Evolutionary conservation across 2,797 vertebrate species (phyloP).

Genomic region (Molossus alvarezi): DNA sequence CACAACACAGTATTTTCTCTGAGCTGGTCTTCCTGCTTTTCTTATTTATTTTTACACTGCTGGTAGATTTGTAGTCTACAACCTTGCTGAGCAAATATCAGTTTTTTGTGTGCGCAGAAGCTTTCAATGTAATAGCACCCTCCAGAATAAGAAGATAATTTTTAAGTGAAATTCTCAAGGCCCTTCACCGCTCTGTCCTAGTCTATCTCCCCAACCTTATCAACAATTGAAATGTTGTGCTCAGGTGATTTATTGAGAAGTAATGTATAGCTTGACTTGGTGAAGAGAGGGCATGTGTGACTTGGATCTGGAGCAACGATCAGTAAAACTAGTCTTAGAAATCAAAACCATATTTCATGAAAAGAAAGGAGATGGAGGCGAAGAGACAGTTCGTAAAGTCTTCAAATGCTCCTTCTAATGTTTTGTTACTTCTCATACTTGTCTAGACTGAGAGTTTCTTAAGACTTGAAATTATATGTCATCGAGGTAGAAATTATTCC

Average conservation of each 20-base stretch:
- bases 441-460: constrained; percentile 16
- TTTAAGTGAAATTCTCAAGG: constrained; percentile 27
- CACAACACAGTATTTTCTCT: constrained; percentile 1
- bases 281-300: background rate
- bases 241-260: constrained; percentile 54
- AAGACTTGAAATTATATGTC: background rate
- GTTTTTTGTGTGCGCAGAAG: constrained; percentile 50
- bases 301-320: background rate
- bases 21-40: background rate
- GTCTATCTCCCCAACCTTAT: constrained; percentile 1
- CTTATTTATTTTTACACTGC: constrained; percentile 26
- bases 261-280: background rate
- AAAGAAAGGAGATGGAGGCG: constrained; percentile 14
- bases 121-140: constrained; percentile 4
- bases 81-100: background rate
- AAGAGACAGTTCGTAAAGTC: background rate
- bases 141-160: constrained; percentile 22
- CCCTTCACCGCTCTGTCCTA: background rate
- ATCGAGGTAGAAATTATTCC: constrained; percentile 17
- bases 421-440: constrained; percentile 33
- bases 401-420: background rate
- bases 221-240: constrained; percentile 37
- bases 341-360: constrained; percentile 17
- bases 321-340: background rate
- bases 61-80: constrained; percentile 46